Evolutionary conservation across 1,140 invertebrate species (phyloP), one percentile per base, ranked within the genome.

Genomic region (Parapsyche elsis): DNA sequence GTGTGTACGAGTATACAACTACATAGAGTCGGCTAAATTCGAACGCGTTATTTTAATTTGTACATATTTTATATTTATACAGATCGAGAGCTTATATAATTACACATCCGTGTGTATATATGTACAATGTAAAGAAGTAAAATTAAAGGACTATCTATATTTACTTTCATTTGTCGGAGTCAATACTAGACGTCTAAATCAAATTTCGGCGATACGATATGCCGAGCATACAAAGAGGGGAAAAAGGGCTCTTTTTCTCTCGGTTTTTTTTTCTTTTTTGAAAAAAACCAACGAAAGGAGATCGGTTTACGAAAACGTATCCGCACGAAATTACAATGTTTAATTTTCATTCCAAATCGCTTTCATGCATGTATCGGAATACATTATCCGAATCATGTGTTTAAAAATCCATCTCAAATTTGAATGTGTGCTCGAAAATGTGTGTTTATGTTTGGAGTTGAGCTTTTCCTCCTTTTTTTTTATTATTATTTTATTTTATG

Each of bases 191-290:
- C 44, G 46, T 46, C 44, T 46, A 46, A 73, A 73, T 73, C 71
- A 73, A 73, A 73, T 73, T 73, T 73, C 71, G 24, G n/a, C 71
- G 24, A 67, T 73, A 73, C 71, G 19, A 73, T 73, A 73, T 46
- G 16, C 23, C 71, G 44, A 9, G n/a, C 38, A 23, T 38, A 73
- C n/a, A 16, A 38, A 73, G 7, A 7, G n/a, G 16, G 71, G 12
- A 73, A 46, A 73, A 21, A 73, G 16, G 16, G 5, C n/a, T n/a
- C n/a, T 73, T 46, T 73, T n/a, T 26, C 64, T 16, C 21, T 5
- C 53, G 5, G 16, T 23, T 64, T 21, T 19, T 64, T 4, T 24
- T 19, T 19, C 16, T 19, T 26, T 67, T 26, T 23, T 67, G 0
- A 16, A 9, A 71, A 30, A 14, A 30, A 21, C 9, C n/a, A 5